phyloP scores from a whole-genome alignment of 2,797 vertebrate species.

The Sebastes iracundus region DNA sequence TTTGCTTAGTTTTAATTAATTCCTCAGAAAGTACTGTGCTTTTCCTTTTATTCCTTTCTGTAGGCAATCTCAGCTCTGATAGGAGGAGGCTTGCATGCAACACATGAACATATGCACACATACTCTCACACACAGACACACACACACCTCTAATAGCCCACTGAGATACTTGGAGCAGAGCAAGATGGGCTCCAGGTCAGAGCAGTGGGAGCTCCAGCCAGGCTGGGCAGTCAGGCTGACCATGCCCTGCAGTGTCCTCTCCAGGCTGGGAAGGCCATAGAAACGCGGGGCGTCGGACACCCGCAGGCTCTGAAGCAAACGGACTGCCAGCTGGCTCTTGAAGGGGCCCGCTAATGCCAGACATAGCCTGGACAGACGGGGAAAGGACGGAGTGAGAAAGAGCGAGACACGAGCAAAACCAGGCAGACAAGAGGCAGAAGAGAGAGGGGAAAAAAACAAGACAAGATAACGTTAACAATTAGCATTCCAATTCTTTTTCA shows the following conservation, averaged over 20 bases:
- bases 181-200: conserved; percentile 78
- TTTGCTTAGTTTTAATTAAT: conserved; percentile 74
- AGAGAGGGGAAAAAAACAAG: not conserved
- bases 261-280: conserved; percentile 95
- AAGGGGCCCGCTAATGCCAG: conserved; percentile 86
- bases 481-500: not conserved
- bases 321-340: conserved; percentile 89
- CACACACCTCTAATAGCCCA: conserved; percentile 90
- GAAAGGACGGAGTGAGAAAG: conserved; percentile 25
- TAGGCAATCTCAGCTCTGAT: conserved; percentile 24
- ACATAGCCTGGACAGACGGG: conserved; percentile 82
- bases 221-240: conserved; percentile 89
- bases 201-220: conserved; percentile 90
- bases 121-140: not conserved
- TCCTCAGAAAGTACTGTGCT: conserved; percentile 61
- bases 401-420: conserved; percentile 27
- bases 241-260: conserved; percentile 92
- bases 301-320: conserved; percentile 90
- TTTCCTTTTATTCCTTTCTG: conserved; percentile 49
- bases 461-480: not conserved
- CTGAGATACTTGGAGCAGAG: conserved; percentile 92
- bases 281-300: conserved; percentile 93
- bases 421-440: conserved; percentile 21
- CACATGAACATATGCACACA: conserved; percentile 36
- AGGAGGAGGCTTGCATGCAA: conserved; percentile 28